These are phyloP conservation scores for Calliphora vicina DNA, from an alignment of 1,140 invertebrate genomes.

Conservation along the genomic window DNA sequence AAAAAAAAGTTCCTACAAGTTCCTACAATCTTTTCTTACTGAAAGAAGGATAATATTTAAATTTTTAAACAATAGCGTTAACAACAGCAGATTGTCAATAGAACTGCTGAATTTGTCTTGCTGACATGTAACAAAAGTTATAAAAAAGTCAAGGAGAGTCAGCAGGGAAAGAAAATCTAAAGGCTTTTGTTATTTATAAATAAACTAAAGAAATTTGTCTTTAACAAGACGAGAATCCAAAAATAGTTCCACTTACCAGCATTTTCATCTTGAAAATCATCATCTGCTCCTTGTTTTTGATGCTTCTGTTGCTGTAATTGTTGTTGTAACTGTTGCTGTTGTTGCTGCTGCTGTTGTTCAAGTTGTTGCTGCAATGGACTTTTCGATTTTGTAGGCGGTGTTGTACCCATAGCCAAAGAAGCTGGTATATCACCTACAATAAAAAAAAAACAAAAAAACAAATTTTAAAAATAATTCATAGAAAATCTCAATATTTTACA, in stretches of 20 bases:
- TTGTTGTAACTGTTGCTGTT: constrained; percentile 53
- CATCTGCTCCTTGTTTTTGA: constrained; percentile 22
- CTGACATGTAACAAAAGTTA: too few species aligned
- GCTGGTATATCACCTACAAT: constrained; percentile 56
- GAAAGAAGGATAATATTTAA: too few species aligned
- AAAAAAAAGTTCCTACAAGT: too few species aligned
- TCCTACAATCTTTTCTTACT: too few species aligned
- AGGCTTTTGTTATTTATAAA: too few species aligned
- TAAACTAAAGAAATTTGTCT: too few species aligned
- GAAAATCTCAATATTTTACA: background rate
- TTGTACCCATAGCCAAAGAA: constrained; percentile 44
- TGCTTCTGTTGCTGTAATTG: constrained; percentile 36
- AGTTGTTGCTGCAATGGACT: constrained; percentile 58
- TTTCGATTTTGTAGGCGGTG: constrained; percentile 56
- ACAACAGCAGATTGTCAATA: too few species aligned
- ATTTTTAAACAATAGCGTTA: too few species aligned
- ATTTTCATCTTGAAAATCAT: constrained; percentile 54
- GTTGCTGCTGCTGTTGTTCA: constrained; percentile 49
- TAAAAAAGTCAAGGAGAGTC: too few species aligned
- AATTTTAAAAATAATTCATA: constrained; percentile 20
- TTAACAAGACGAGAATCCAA: too few species aligned
- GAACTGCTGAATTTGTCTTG: too few species aligned
- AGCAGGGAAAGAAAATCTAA: too few species aligned
- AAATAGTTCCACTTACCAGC: constrained; percentile 42
- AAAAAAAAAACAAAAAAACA: constrained; percentile 33